Evolutionary conservation across 2,113 vertebrate genomes (phyloP), one percentile per base, ranked within the genome.

Genomic region (Synchiropus splendidus): DNA sequence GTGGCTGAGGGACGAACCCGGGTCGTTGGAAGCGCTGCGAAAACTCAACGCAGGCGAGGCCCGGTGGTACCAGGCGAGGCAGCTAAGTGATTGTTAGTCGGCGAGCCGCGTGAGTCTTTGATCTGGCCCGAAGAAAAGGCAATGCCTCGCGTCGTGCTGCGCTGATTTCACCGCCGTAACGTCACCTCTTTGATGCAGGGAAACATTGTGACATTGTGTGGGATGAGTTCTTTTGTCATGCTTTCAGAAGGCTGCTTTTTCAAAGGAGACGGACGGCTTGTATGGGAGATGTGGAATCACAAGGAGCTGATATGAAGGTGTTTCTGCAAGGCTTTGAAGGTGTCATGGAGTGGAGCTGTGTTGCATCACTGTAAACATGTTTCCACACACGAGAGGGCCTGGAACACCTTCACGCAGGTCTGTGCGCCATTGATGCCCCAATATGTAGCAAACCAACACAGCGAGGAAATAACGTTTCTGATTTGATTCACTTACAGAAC

Each of bases 121-220:
- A 82, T 85, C 75, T 74, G 48, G 36, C 33, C 56, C 56, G 75
- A 72, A 75, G 78, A 77, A 75, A 82, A 82, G 72, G 51, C 72
- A 81, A 78, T 75, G 78, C 69, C 60, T 80, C 41, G 38, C 65
- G 37, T 64, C 50, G 72, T 45, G 39, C 65, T 48, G 56, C 45
- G 69, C 62, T 70, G 77, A 83, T 78, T 83, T 79, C 76, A 74
- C 66, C 64, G 61, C 67, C 58, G 67, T 78, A 85, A 76, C 60
- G 54, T 79, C 74, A 78, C 74, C 74, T 81, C 72, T 83, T 81
- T 83, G 79, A 78, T 74, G 68, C 64, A 55, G 73, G 74, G 73
- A 68, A 72, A 75, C 67, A 73, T 76, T 57, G 72, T 76, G 77
- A 82, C 64, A 64, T 76, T 67, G 72, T 76, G 73, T 74, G 76